Evolutionary conservation across 2,888 invertebrate species (phyloP).

Genomic region (Epistrophella euchroma): DNA sequence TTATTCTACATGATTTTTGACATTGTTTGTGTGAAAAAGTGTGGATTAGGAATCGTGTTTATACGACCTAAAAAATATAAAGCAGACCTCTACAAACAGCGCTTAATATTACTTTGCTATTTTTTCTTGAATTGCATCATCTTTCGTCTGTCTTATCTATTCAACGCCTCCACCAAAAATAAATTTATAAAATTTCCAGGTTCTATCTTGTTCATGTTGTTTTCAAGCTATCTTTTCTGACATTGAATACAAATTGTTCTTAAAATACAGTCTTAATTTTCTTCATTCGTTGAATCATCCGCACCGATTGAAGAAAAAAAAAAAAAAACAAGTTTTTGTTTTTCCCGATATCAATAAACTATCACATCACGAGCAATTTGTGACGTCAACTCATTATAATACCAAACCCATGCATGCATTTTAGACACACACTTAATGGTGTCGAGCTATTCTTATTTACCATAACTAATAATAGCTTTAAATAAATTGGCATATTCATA

Average conservation of each 20-base stretch:
- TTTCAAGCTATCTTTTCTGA: background rate
- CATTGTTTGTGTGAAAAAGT: too few relatives aligned
- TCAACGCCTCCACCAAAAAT: conserved; percentile 4
- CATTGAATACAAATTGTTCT: background rate
- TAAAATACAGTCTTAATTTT: background rate
- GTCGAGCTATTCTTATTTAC: conserved; percentile 1
- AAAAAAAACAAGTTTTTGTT: background rate
- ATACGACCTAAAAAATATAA: too few relatives aligned
- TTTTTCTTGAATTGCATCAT: background rate
- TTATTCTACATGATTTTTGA: too few relatives aligned
- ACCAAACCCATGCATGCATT: conserved; percentile 9
- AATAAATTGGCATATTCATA: conserved; percentile 28
- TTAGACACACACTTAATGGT: conserved; percentile 4
- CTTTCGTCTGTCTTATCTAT: background rate
- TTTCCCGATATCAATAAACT: conserved; percentile 6
- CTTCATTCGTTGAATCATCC: background rate
- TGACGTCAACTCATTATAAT: conserved; percentile 25
- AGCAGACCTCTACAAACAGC: too few relatives aligned
- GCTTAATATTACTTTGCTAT: background rate
- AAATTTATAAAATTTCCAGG: background rate
- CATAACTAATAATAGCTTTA: conserved; percentile 19
- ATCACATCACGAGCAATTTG: background rate
- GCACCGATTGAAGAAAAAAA: background rate
- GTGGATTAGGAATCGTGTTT: too few relatives aligned
- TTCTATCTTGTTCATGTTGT: background rate